Base-by-base conservation (phyloP, 64 coral and sea anemone species). In the Montipora sp. region DNA sequence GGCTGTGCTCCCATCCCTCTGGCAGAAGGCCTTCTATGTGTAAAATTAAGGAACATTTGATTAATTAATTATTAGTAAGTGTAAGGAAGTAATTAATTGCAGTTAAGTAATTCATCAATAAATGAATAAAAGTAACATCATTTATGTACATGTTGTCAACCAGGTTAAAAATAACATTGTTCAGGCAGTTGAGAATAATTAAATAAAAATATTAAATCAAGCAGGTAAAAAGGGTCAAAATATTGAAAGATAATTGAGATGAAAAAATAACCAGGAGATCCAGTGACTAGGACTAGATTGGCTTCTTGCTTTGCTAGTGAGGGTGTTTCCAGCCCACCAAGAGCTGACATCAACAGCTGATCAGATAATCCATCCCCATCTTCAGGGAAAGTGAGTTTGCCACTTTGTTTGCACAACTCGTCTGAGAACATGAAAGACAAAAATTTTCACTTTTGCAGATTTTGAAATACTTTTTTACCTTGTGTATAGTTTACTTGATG, bases 1-100 rank as follows among this genome's bases (percentile, higher is more conserved):
- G 44, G 19, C 20, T 70, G 16, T 90, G 19, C 11, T 46, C 48
- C 88, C 77, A 90, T 77, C 88, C 77, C 10, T 90, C 59, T 63
- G 0, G 87, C 20, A 88, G 27, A 21, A 2, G 10, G 27, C 60
- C 9, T 3, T 63, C 60, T 76, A 2, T 76, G 0, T 7, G 22
- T 47, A 46, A 47, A 74, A 74, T 9, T 2, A 22, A 23, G 3
- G n/a, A 73, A 7, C 16, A 73, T 18, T 73, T 21, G 19, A 73
- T 24, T 24, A 73, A 73, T 8, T 5, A 63, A 63, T 14, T 12
- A 63, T 63, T 15, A 16, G 13, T 63, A 63, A 57, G 53, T 57
- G 27, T 27, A 63, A 63, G 13, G 3, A 63, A 63, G 13, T 63
- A 10, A 63, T 63, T 11, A 63, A 14, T 15, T 55, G 10, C 13